These are phyloP conservation scores for Morone chrysops DNA, from an alignment of 2,113 vertebrate genomes.

Conservation along the genomic window DNA sequence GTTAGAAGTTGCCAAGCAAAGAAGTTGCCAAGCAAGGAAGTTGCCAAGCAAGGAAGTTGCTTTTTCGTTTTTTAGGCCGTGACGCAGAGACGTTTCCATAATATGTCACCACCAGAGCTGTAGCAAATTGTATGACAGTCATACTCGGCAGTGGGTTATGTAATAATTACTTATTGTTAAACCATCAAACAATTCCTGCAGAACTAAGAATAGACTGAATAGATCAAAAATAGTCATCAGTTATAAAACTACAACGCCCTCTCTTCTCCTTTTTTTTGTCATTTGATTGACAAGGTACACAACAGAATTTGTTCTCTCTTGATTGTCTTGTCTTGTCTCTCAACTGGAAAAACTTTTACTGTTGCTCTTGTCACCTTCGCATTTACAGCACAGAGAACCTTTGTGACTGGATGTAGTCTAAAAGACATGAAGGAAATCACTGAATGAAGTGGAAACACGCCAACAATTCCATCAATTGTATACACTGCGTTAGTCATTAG, in stretches of 20 bases:
- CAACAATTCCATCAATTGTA: too few species aligned
- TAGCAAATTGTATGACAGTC: not conserved
- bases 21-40: constrained; percentile 30
- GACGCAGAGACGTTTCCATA: not conserved
- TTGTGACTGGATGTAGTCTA: not conserved
- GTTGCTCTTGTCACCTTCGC: not conserved
- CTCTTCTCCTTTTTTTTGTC: not conserved
- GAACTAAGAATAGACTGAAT: not conserved
- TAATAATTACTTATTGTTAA: not conserved
- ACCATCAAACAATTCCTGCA: not conserved
- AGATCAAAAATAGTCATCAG: constrained; percentile 28
- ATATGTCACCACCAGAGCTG: not conserved
- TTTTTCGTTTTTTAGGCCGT: not conserved
- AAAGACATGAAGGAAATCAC: too few species aligned
- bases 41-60: constrained; percentile 23
- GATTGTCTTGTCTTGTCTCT: not conserved
- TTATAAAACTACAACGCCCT: constrained; percentile 1
- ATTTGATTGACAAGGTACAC: constrained; percentile 9
- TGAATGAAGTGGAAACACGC: too few species aligned
- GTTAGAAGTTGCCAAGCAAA: constrained; percentile 25
- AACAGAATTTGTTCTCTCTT: constrained; percentile 21
- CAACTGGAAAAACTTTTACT: not conserved
- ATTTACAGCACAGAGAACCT: not conserved
- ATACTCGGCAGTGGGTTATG: not conserved
- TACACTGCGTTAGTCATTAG: too few species aligned